Conservation (phyloP, 2,888 invertebrate species). For the Xanthia togata region DNA sequence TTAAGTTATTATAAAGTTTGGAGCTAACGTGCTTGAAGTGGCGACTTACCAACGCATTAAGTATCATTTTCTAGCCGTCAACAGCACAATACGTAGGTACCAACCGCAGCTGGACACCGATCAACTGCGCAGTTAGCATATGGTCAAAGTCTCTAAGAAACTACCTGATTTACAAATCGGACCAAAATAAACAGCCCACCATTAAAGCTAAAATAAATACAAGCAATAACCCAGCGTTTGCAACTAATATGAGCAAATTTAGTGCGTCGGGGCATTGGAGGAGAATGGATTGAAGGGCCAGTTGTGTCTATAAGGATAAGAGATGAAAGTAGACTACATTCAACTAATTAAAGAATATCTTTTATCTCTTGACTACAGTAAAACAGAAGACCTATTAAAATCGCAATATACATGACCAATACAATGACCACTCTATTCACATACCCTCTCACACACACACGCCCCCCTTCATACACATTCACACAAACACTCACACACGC, state of each 20-base stretch:
- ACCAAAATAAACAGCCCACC: constrained; percentile 60
- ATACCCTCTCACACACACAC: no score
- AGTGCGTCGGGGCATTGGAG: constrained; percentile 41
- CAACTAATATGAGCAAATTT: constrained; percentile 64
- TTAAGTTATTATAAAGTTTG: no score
- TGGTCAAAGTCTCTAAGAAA: constrained; percentile 31
- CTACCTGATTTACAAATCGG: constrained; percentile 61
- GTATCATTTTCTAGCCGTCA: constrained; percentile 4
- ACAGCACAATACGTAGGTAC: neutral
- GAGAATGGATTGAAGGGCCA: constrained; percentile 32
- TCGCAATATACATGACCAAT: no score
- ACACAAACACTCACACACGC: no score
- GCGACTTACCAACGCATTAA: no score
- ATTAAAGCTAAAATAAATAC: constrained; percentile 65
- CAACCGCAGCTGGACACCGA: constrained; percentile 24
- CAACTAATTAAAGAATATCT: no score
- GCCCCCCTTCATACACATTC: no score
- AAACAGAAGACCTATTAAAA: no score
- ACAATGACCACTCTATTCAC: no score
- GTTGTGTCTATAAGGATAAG: constrained; percentile 11
- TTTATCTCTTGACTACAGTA: no score
- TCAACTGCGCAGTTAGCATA: constrained; percentile 32
- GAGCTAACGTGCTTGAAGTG: no score
- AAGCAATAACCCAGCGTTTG: constrained; percentile 62
- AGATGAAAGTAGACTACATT: neutral